Base-by-base conservation (phyloP, 92 coral and sea anemone genomes). In the Paragorgia papillata region DNA sequence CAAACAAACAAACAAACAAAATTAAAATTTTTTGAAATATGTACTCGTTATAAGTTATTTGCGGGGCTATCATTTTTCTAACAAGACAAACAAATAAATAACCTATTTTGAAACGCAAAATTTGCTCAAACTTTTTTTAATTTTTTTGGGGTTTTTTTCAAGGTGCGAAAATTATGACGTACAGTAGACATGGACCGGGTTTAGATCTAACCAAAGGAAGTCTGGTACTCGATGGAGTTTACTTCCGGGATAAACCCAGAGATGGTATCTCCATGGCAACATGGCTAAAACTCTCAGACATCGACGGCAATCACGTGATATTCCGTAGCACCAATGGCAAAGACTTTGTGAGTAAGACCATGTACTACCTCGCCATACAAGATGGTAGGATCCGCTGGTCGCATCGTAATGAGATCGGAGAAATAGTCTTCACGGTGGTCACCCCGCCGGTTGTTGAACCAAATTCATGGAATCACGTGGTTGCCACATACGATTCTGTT, bases 401-500 rank as follows among this genome's bases (percentile, higher is more conserved):
- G 56, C 97, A 94, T 71, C 84, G 86, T 14, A 85, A 88, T 48
- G 89, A 89, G 37, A 74, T 75, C 59, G 83, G 91, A 7, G 82
- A 85, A 46, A 85, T 78, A 26, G 83, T 90, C 17, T 94, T 94
- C 58, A 80, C 67, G 27, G 80, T 94, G 44, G 70, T 85, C 33
- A 83, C 97, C 14, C 79, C 88, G 7, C 90, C 82, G n/a, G 69
- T 85, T 25, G 57, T 94, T 35, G 77, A 78, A 30, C 82, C 92
- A 3, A 89, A 85, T 59, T 28, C 63, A 26, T 94, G 98, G 98
- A 88, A 89, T 57, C 98, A 94, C 92, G 88, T 91, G 75, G 89
- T 75, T 62, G 96, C 75, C 54, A 94, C 98, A 54, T 94, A 94
- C 56, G 90, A 90, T 62, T 94, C 98, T 28, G 82, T 80, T 51